phyloP scores from a whole-genome alignment of 92 coral and sea anemone genomes.

The Isaurus tuberculatus region DNA sequence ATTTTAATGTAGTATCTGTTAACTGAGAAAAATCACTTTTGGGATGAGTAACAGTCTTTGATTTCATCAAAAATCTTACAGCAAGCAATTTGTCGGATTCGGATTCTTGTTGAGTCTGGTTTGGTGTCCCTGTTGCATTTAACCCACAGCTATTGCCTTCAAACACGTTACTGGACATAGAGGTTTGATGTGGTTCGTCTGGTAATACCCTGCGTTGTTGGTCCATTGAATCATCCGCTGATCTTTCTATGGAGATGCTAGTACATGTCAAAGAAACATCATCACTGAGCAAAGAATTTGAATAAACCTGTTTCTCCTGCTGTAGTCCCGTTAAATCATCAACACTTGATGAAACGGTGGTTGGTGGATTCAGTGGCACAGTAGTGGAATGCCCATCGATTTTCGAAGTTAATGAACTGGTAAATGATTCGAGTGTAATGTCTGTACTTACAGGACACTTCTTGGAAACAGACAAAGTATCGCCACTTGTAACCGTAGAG shows the following conservation, averaged over 20 bases:
- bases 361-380: not conserved
- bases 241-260: not conserved
- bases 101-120: not conserved
- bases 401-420: not conserved
- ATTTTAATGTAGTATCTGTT: not conserved
- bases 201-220: not conserved
- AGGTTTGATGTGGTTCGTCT: not conserved
- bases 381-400: not conserved
- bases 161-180: not conserved
- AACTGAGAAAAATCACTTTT: not conserved
- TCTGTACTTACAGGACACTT: not conserved
- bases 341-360: not conserved
- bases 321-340: not conserved
- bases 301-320: not conserved
- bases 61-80: not conserved
- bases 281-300: not conserved
- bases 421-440: not conserved
- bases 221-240: not conserved
- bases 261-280: not conserved
- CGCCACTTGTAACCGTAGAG: not conserved
- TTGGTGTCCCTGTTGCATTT: not conserved
- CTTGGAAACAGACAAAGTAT: not conserved
- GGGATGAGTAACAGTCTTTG: not conserved
- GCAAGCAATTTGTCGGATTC: not conserved
- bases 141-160: not conserved